A percentile compares a stretch with the other conserved stretches of the same genome.
phyloP scores from a whole-genome alignment of 1,140 invertebrate species.

The Phymorhynchus buccinoides region DNA sequence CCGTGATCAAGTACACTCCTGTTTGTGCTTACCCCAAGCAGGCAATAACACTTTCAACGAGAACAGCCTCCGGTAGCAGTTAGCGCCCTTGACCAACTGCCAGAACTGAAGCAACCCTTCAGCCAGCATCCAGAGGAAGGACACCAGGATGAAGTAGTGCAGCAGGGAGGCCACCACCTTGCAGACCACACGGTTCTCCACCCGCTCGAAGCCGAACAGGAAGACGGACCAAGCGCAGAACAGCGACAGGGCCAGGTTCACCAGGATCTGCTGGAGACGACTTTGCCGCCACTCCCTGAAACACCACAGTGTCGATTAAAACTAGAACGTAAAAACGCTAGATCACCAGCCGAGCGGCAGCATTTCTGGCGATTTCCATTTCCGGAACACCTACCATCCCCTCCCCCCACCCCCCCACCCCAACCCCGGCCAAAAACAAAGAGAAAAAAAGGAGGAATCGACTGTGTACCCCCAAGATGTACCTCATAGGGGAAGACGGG shows the following conservation, averaged over 20 bases:
- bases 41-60: slow-evolving; percentile 69
- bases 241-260: slow-evolving; percentile 61
- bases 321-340: too few species aligned
- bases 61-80: slow-evolving; percentile 70
- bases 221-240: slow-evolving; percentile 59
- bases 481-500: too few species aligned
- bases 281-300: slow-evolving; percentile 62
- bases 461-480: too few species aligned
- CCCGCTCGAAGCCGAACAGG: slow-evolving; percentile 58
- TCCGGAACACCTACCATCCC: too few species aligned
- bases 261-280: slow-evolving; percentile 59
- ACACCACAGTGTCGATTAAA: too few species aligned
- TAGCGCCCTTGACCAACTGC: slow-evolving; percentile 73
- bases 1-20: too few species aligned
- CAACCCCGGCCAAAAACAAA: too few species aligned
- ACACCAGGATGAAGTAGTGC: slow-evolving; percentile 73
- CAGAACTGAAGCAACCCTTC: slow-evolving; percentile 73
- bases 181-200: slow-evolving; percentile 55
- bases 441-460: too few species aligned
- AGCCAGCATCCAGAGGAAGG: slow-evolving; percentile 75
- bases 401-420: too few species aligned
- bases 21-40: slow-evolving; percentile 74
- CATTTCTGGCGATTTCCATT: too few species aligned
- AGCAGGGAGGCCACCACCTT: slow-evolving; percentile 67
- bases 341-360: too few species aligned